A percentile compares a stretch with the other conserved stretches of the same genome.
These are phyloP conservation scores for Bubo blakistoni DNA, from an alignment of 2,113 vertebrate genomes.

Conservation along the genomic window DNA sequence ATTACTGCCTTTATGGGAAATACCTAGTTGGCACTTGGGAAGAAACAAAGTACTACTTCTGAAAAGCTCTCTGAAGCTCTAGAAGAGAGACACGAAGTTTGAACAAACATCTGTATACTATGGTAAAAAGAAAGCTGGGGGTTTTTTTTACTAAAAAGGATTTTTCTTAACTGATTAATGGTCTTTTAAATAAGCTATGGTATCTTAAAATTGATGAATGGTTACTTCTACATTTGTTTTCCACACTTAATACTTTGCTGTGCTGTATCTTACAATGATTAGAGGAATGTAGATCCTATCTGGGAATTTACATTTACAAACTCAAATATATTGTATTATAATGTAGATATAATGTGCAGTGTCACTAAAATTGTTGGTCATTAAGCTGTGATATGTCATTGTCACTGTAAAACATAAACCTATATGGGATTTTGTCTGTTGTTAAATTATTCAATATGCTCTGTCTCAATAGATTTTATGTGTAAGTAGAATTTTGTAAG, in stretches of 20 bases:
- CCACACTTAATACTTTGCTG: background rate
- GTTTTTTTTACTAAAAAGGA: background rate
- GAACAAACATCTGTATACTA: background rate
- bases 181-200: background rate
- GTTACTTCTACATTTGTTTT: background rate
- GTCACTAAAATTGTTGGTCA: background rate
- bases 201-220: background rate
- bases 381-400: background rate
- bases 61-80: background rate
- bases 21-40: background rate
- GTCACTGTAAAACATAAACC: background rate
- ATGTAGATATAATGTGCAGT: background rate
- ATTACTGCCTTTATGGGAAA: background rate
- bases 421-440: background rate
- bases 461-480: background rate
- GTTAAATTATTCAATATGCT: background rate
- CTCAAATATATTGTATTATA: background rate
- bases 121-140: background rate
- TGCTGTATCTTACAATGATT: background rate
- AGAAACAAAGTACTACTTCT: background rate
- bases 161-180: background rate
- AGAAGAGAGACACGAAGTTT: background rate
- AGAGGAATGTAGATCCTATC: background rate
- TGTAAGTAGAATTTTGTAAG: background rate
- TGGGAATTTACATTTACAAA: background rate